Conservation (phyloP, 2,888 invertebrate species). For the Xestia c-nigrum region DNA sequence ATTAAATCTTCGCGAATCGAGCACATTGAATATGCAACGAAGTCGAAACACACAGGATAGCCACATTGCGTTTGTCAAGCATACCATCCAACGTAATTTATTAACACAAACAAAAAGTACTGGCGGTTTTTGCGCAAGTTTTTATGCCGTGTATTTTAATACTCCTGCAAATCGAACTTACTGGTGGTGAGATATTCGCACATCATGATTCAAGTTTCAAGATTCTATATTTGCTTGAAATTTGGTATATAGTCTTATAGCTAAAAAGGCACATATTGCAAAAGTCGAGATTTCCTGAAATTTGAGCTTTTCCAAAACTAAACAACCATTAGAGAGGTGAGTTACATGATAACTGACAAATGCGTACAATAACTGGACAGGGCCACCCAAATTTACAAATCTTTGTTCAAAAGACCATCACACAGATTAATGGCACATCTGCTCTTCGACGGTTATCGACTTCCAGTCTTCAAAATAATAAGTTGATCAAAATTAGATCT, state of each 20-base stretch:
- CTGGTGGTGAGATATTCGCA: not conserved
- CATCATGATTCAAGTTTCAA: too few species aligned
- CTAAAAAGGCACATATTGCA: too few species aligned
- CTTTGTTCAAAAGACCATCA: not conserved
- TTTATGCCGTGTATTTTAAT: conserved; percentile 20
- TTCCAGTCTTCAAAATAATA: not conserved
- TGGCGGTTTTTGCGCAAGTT: conserved; percentile 9
- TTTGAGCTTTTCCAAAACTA: not conserved
- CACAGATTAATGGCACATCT: not conserved
- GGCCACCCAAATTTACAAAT: not conserved
- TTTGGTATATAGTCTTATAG: too few species aligned
- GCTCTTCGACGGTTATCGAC: not conserved
- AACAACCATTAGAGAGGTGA: not conserved
- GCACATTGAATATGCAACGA: conserved; percentile 82
- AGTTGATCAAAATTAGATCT: not conserved
- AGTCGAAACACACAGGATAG: conserved; percentile 69
- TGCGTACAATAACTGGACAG: not conserved
- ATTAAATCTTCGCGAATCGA: conserved; percentile 79
- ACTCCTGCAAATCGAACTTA: not conserved
- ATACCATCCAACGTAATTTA: conserved; percentile 51
- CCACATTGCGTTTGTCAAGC: conserved; percentile 65
- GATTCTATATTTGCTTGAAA: too few species aligned
- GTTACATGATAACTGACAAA: not conserved
- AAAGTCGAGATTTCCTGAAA: not conserved
- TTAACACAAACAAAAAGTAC: conserved; percentile 42